Evolutionary conservation across 2,113 vertebrate genomes (phyloP), one percentile per base, ranked within the genome.

Genomic region (Ochotona princeps): DNA sequence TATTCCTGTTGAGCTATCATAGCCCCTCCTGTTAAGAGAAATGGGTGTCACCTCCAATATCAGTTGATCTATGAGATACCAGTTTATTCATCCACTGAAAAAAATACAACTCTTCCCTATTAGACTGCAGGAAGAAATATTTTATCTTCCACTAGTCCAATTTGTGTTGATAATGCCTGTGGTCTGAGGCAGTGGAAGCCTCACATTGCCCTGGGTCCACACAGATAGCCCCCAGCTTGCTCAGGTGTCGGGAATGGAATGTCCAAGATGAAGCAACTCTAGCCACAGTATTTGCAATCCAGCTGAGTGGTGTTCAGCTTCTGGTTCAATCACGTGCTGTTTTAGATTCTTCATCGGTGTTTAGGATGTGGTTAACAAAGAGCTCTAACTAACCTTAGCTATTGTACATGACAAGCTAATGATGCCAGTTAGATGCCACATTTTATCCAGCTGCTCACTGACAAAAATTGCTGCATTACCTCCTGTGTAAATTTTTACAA

Each of bases 401-500:
- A 26, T 4, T n/a, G 3, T 15, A 18, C 15, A 0, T 1, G 7
- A 73, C 12, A 51, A 82, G 17, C 23, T 86, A 5, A 38, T 11
- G 11, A 32, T 74, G 66, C 38, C 32, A 79, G 93, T 72, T 14
- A 60, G 4, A 15, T 72, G 54, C 76, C 61, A 60, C 61, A n/a
- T 11, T 83, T 44, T 93, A 90, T 70, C 51, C 20, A 75, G 32
- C 28, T 82, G 21, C 47, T 79, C 69, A 13, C 21, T 35, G 61
- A 13, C 13, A 1, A 9, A 9, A n/a, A 18, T 73, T 61, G n/a
- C 87, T 51, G 69, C 14, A 69, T 83, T 81, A 79, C 87, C 82
- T 83, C 49, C 72, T 73, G 60, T 47, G 74, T 47, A 92, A 75
- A 35, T 61, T 74, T 94, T 87, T 84, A 30, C 47, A 90, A 35